Evolutionary conservation across 2,797 vertebrate species (phyloP), one percentile per base, ranked within the genome.

Genomic region (Rachycentron canadum): DNA sequence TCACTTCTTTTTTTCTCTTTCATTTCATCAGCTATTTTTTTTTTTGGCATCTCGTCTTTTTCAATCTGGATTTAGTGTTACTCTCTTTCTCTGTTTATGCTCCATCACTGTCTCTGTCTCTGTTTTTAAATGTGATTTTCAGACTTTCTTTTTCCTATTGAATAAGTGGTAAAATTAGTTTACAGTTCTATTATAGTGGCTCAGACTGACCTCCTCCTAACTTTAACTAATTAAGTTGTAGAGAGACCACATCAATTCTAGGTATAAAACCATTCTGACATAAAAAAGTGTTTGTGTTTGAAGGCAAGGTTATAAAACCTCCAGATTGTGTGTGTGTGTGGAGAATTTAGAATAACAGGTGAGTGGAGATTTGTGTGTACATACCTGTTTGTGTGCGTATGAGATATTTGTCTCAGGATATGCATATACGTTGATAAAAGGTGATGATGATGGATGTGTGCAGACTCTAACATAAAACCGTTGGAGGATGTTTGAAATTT

Each of bases 141-240:
- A 66, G 52, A 73, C 72, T 76, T 52, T 78, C 65, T 74, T 78
- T 82, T 88, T 83, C 36, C 45, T 67, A 87, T 90, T 86, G 89
- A 85, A 82, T 67, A 89, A 84, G 77, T 63, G 25, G 69, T 93
- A 86, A 90, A 90, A 75, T 77, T 69, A 45, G 28, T 90, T 92
- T 90, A 89, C 78, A 30, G 82, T 83, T 82, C 62, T 74, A 72
- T 88, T 86, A 87, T 55, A 64, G 63, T 55, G 62, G 61, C 77
- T 60, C 11, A 65, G 63, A 68, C 49, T 40, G 50, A 64, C 53
- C 67, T 50, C 47, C 66, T 82, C 80, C 88, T 73, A 74, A 69
- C 85, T 83, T 87, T 78, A 79, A 84, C 86, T 89, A 93, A 93
- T 93, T 85, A 90, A 87, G 62, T 52, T 64, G 61, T 71, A 64